A percentile compares a stretch with the other conserved stretches of the same genome.
These are phyloP conservation scores for Acropternis orthonyx DNA, from an alignment of 2,797 vertebrate genomes.

Conservation along the genomic window DNA sequence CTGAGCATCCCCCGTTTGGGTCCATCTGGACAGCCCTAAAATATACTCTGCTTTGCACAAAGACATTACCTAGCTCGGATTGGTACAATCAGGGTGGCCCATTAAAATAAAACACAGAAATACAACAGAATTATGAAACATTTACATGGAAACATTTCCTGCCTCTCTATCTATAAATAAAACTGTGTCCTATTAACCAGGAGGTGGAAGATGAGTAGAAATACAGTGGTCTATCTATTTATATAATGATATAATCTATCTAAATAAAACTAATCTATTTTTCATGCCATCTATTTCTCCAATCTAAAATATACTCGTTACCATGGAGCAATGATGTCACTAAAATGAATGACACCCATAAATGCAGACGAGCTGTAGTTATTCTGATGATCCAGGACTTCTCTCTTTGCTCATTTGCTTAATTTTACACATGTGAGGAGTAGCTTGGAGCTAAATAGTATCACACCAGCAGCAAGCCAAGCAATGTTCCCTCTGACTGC, in stretches of 20 bases:
- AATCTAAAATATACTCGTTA: conserved; percentile 67
- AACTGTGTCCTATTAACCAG: conserved; percentile 61
- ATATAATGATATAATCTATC: conserved; percentile 66
- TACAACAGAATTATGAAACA: conserved; percentile 53
- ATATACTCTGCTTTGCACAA: neutral
- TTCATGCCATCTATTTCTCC: conserved; percentile 67
- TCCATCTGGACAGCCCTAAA: neutral
- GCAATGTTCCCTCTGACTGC: neutral
- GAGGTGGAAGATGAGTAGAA: conserved; percentile 67
- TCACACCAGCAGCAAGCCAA: neutral
- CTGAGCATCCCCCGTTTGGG: neutral
- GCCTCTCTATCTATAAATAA: conserved; percentile 55
- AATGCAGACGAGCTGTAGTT: conserved; percentile 68
- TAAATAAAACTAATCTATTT: conserved; percentile 74
- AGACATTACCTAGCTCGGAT: neutral
- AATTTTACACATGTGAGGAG: conserved; percentile 59
- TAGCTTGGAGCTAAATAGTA: conserved; percentile 41
- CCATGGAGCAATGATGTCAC: conserved; percentile 72
- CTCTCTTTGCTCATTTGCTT: conserved; percentile 61
- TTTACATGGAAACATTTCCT: conserved; percentile 50
- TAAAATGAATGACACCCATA: conserved; percentile 70
- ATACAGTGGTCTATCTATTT: conserved; percentile 66
- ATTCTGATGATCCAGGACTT: conserved; percentile 67
- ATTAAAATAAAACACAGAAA: conserved; percentile 12
- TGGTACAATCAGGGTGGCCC: neutral